These are phyloP conservation scores for Babylonia areolata DNA, from an alignment of 1,140 invertebrate genomes.

Conservation along the genomic window DNA sequence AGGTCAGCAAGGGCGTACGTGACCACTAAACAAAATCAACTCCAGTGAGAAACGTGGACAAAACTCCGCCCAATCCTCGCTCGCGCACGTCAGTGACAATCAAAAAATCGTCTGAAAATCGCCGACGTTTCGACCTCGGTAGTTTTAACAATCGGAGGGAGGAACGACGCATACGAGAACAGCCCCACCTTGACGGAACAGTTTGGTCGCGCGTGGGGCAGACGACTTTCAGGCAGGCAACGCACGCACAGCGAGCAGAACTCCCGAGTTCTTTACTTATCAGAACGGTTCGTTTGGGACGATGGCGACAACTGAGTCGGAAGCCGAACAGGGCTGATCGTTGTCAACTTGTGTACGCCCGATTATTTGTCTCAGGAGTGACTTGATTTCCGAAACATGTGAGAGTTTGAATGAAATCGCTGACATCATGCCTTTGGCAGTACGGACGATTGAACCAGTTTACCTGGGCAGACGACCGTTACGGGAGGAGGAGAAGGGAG, in stretches of 20 bases:
- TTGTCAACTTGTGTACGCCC: background rate
- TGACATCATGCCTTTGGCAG: conserved; percentile 61
- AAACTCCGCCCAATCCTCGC: background rate
- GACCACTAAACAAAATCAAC: background rate
- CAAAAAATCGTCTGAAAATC: background rate
- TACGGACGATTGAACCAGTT: conserved; percentile 59
- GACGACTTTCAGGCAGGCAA: background rate
- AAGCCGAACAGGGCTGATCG: background rate
- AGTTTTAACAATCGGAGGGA: background rate
- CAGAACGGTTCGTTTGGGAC: background rate
- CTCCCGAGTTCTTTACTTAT: background rate
- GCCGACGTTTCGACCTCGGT: background rate
- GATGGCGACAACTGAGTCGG: background rate
- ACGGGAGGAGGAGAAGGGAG: conserved; percentile 47
- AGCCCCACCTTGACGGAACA: conserved; percentile 16
- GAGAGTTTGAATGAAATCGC: background rate
- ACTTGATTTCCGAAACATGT: background rate
- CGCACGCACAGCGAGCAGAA: background rate
- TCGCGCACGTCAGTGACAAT: background rate
- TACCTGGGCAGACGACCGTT: conserved; percentile 58
- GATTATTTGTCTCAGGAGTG: background rate
- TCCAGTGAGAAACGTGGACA: background rate
- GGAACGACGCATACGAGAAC: background rate
- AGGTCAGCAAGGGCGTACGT: background rate
- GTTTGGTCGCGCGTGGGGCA: conserved; percentile 18